These are phyloP conservation scores for Pteruthius melanotis DNA, from an alignment of 2,113 vertebrate genomes.

Conservation along the genomic window DNA sequence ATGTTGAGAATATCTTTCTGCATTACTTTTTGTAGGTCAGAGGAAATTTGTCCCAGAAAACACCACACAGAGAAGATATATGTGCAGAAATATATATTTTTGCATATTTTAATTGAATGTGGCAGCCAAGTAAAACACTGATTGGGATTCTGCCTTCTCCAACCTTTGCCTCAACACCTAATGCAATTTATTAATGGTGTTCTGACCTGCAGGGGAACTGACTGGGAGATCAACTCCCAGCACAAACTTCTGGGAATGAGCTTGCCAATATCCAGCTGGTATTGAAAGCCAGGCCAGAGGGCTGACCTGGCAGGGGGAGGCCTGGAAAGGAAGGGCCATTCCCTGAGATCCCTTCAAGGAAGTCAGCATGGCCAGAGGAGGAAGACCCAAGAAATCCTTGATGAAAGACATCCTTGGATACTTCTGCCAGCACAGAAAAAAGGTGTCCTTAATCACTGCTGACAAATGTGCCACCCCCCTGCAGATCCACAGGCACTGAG, in stretches of 20 bases:
- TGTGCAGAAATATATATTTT: constrained; percentile 2
- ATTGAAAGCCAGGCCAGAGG: neutral
- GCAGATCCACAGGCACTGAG: neutral
- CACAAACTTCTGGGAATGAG: neutral
- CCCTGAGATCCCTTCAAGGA: neutral
- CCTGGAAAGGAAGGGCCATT: neutral
- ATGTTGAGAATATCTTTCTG: constrained; percentile 1
- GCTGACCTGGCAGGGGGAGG: neutral
- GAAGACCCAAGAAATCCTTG: neutral
- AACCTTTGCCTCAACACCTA: constrained; percentile 47
- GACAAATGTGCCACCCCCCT: accelerated
- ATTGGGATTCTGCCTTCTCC: constrained; percentile 29
- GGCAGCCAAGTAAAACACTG: neutral
- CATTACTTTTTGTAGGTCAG: neutral
- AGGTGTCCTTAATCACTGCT: accelerated
- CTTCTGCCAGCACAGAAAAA: neutral
- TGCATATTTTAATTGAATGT: constrained; percentile 36
- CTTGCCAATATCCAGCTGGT: neutral
- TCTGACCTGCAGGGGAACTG: constrained; percentile 31
- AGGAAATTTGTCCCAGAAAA: constrained; percentile 8
- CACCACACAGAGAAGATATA: neutral
- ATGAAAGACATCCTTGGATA: neutral
- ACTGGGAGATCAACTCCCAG: constrained; percentile 34
- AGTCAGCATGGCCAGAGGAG: accelerated
- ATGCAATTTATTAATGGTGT: constrained; percentile 58